These are phyloP conservation scores for Microhierax caerulescens DNA, from an alignment of 2,797 vertebrate genomes.

Conservation along the genomic window DNA sequence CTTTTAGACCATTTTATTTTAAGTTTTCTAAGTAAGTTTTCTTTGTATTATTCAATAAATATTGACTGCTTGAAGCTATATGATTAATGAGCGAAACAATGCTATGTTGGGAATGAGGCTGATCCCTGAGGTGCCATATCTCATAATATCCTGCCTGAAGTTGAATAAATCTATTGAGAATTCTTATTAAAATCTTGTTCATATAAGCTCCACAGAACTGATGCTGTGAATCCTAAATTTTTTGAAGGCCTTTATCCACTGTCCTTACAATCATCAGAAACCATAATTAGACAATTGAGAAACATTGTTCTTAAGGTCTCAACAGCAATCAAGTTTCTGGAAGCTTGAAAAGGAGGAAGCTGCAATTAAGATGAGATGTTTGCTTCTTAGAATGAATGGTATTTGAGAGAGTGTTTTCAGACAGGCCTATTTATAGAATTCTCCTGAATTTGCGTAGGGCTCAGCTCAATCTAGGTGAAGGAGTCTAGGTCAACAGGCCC, in stretches of 20 bases:
- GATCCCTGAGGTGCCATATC: neutral
- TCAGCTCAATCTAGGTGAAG: neutral
- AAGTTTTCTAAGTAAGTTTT: neutral
- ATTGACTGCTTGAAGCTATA: neutral
- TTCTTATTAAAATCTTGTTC: neutral
- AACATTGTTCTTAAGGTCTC: neutral
- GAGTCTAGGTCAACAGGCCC: neutral
- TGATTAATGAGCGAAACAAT: neutral
- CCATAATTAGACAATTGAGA: neutral
- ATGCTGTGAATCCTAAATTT: neutral
- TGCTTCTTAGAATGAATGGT: neutral
- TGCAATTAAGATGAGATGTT: neutral
- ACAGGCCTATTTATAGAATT: neutral
- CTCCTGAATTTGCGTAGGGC: neutral
- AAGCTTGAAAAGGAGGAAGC: neutral
- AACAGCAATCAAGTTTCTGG: neutral
- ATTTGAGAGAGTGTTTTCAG: neutral
- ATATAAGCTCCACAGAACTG: neutral
- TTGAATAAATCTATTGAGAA: neutral
- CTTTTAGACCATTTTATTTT: neutral
- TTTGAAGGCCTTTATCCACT: neutral
- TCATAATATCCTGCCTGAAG: neutral
- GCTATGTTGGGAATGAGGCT: rapidly evolving
- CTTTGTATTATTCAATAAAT: neutral
- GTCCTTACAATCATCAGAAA: neutral